A percentile compares a stretch with the other conserved stretches of the same genome.
These are phyloP conservation scores for Xanthia icteritia DNA, from an alignment of 2,888 invertebrate genomes.

Conservation along the genomic window DNA sequence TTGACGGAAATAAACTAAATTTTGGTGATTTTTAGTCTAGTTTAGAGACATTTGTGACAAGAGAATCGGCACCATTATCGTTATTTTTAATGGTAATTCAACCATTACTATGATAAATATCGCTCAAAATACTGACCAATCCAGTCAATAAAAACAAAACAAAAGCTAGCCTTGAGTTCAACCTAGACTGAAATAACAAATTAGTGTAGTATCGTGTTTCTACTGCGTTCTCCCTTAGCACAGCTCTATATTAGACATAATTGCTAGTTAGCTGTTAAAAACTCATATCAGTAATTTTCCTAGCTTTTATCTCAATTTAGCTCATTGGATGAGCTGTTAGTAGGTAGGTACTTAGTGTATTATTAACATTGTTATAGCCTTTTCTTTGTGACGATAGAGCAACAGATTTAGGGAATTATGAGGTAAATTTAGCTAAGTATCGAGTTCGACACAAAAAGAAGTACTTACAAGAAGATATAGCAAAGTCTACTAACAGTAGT, in stretches of 20 bases:
- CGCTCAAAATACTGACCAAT: neutral
- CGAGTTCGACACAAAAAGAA: neutral
- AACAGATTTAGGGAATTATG: neutral
- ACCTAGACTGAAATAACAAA: constrained; percentile 42
- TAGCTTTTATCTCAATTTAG: constrained; percentile 40
- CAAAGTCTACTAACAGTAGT: neutral
- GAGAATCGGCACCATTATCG: too few species aligned
- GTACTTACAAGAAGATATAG: too few species aligned
- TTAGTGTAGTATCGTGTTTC: constrained; percentile 44
- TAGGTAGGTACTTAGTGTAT: constrained; percentile 1
- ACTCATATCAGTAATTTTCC: constrained; percentile 57
- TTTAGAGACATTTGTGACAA: too few species aligned
- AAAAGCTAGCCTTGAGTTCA: constrained; percentile 52
- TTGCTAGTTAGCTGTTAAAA: constrained; percentile 53
- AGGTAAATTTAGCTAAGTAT: neutral
- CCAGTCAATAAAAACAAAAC: constrained; percentile 23
- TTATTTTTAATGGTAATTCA: neutral
- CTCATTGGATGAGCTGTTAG: constrained; percentile 21
- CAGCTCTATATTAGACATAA: constrained; percentile 37
- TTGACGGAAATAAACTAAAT: too few species aligned
- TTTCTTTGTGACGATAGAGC: constrained; percentile 5
- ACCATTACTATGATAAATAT: neutral
- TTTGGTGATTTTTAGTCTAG: too few species aligned
- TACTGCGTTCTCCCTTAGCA: constrained; percentile 45
- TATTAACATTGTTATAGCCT: neutral